Evolutionary conservation across 1,140 invertebrate species (phyloP).

Genomic region (Dendroctonus valens): DNA sequence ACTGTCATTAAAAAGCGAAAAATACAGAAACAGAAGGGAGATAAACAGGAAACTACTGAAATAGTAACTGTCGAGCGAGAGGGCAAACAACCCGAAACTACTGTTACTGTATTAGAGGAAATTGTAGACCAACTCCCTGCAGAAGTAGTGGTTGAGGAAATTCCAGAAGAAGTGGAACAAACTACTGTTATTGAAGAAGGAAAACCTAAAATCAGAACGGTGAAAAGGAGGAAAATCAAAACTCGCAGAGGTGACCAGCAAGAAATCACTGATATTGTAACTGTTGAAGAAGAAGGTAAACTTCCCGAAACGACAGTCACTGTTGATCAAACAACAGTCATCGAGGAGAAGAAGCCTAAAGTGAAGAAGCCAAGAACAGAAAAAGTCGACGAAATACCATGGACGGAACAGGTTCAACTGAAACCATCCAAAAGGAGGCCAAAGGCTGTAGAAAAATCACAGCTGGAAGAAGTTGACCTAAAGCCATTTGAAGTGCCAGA

Average conservation of each 20-base stretch:
- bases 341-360: background rate
- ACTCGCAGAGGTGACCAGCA: background rate
- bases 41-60: slow-evolving; percentile 42
- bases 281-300: slow-evolving; percentile 36
- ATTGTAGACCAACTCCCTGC: no score
- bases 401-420: slow-evolving; percentile 11
- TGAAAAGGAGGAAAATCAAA: slow-evolving; percentile 28
- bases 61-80: slow-evolving; percentile 45
- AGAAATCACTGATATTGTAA: background rate
- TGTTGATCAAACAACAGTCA: background rate
- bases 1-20: slow-evolving; percentile 34
- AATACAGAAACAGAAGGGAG: slow-evolving; percentile 42
- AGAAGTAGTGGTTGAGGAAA: no score
- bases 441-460: background rate
- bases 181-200: no score
- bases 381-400: slow-evolving; percentile 43
- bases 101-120: slow-evolving; percentile 47
- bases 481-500: slow-evolving; percentile 1
- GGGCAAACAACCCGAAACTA: slow-evolving; percentile 40
- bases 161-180: no score
- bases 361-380: background rate
- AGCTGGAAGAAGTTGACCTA: background rate
- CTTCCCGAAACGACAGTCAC: slow-evolving; percentile 46
- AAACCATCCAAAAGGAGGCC: background rate
- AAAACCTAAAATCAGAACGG: slow-evolving; percentile 25